Conservation (phyloP, 2,797 vertebrate genomes). For the Phoxinus dragarum region DNA sequence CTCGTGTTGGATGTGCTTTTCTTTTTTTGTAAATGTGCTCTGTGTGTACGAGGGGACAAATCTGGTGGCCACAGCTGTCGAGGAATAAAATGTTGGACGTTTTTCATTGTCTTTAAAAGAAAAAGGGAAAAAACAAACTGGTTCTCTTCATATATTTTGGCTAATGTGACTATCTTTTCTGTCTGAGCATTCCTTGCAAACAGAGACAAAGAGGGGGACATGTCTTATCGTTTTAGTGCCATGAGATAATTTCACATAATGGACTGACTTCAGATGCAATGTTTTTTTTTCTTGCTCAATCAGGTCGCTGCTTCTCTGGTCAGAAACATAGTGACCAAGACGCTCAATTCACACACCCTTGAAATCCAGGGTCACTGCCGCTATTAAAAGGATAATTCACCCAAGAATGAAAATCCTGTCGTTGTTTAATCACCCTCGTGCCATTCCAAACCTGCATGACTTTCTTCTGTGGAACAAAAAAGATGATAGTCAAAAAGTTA, state of each 20-base stretch:
- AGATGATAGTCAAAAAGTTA: background rate
- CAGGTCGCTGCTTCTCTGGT: slow-evolving; percentile 26
- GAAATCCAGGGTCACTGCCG: slow-evolving; percentile 43
- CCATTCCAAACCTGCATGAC: background rate
- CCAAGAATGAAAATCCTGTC: background rate
- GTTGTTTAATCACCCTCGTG: background rate
- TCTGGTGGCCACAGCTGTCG: slow-evolving; percentile 62
- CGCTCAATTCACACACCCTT: slow-evolving; percentile 15
- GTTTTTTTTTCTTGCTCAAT: background rate
- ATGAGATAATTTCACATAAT: background rate
- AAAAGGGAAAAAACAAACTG: slow-evolving; percentile 42
- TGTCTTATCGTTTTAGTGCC: slow-evolving; percentile 7
- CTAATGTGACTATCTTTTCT: slow-evolving; percentile 64
- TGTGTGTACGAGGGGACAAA: slow-evolving; percentile 70
- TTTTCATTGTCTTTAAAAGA: slow-evolving; percentile 68
- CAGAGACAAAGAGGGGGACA: slow-evolving; percentile 63
- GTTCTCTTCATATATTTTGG: slow-evolving; percentile 58
- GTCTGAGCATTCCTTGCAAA: slow-evolving; percentile 52
- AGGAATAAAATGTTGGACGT: slow-evolving; percentile 66
- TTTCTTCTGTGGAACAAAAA: background rate
- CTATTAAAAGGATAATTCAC: slow-evolving; percentile 27
- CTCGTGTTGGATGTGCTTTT: slow-evolving; percentile 77
- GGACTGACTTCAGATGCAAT: slow-evolving; percentile 6
- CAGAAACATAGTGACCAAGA: background rate
- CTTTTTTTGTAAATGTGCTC: slow-evolving; percentile 75